Conservation (phyloP, 2,113 vertebrate species). For the Dromas ardeola region DNA sequence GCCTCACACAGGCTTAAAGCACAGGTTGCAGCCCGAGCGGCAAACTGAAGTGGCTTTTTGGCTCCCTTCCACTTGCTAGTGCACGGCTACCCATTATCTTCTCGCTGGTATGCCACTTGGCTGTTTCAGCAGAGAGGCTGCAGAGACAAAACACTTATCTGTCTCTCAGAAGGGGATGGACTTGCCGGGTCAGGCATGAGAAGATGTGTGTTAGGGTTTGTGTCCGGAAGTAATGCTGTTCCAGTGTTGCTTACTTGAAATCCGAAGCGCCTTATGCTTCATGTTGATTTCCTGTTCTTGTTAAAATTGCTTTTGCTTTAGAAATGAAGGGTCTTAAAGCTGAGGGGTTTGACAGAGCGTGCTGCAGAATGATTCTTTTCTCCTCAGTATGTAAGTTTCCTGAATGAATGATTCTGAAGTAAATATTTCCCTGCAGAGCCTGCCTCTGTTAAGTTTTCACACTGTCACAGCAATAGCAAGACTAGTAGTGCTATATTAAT, state of each 20-base stretch:
- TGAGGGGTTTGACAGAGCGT: constrained; percentile 7
- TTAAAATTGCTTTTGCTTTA: constrained; percentile 40
- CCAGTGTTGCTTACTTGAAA: neutral
- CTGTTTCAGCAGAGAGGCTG: neutral
- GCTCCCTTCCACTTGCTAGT: neutral
- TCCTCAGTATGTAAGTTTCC: constrained; percentile 30
- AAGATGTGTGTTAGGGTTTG: neutral
- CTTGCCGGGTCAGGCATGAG: neutral
- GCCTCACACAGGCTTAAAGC: neutral
- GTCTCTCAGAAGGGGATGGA: neutral
- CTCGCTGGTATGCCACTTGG: neutral
- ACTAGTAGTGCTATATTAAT: constrained; percentile 11
- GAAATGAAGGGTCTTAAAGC: constrained; percentile 7
- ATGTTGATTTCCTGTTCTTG: neutral
- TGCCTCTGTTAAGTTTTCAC: constrained; percentile 17
- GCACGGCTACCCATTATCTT: neutral
- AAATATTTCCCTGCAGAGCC: constrained; percentile 29
- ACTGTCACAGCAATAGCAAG: constrained; percentile 11
- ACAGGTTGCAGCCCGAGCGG: neutral
- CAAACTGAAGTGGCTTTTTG: constrained; percentile 21
- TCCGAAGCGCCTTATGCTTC: neutral
- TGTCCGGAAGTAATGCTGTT: neutral
- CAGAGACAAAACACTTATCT: neutral
- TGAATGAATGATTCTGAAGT: constrained; percentile 52
- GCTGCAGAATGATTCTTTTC: neutral